These are phyloP conservation scores for Drosophila engyochracea DNA, from an alignment of 2,888 invertebrate genomes.

Conservation along the genomic window DNA sequence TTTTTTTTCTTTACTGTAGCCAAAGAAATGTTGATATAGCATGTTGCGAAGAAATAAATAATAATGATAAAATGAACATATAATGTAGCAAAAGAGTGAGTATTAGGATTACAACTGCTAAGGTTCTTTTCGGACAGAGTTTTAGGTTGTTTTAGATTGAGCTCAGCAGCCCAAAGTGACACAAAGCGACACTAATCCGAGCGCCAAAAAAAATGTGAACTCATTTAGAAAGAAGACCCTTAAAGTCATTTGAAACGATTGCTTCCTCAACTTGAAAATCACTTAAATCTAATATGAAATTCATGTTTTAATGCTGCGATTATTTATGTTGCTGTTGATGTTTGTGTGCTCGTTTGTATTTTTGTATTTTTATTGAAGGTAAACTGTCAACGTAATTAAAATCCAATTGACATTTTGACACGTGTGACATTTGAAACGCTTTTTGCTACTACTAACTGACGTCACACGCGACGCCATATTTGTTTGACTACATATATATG, in stretches of 20 bases:
- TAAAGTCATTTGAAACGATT: not conserved
- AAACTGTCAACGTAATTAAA: constrained; percentile 29
- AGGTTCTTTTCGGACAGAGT: constrained; percentile 9
- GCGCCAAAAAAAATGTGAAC: constrained; percentile 2
- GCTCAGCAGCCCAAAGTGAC: constrained; percentile 1
- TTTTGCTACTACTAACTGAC: constrained; percentile 2
- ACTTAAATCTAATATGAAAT: constrained; percentile 15
- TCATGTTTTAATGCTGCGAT: not conserved
- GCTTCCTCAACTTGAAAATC: constrained; percentile 1
- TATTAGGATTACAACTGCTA: constrained; percentile 25
- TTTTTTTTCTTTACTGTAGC: not conserved
- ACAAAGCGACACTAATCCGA: constrained; percentile 6
- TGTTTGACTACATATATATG: constrained; percentile 3
- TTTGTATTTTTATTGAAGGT: constrained; percentile 8
- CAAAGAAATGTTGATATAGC: not conserved
- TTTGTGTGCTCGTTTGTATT: not conserved
- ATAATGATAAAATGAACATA: not conserved
- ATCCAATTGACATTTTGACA: constrained; percentile 43
- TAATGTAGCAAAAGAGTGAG: no score
- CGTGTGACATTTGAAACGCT: constrained; percentile 25
- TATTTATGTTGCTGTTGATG: not conserved
- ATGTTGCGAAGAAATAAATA: constrained; percentile 18
- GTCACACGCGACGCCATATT: constrained; percentile 28
- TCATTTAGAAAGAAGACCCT: constrained; percentile 1
- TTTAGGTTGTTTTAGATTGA: constrained; percentile 2